These are phyloP conservation scores for Neopelma chrysocephalum DNA, from an alignment of 2,797 vertebrate species.

Conservation along the genomic window DNA sequence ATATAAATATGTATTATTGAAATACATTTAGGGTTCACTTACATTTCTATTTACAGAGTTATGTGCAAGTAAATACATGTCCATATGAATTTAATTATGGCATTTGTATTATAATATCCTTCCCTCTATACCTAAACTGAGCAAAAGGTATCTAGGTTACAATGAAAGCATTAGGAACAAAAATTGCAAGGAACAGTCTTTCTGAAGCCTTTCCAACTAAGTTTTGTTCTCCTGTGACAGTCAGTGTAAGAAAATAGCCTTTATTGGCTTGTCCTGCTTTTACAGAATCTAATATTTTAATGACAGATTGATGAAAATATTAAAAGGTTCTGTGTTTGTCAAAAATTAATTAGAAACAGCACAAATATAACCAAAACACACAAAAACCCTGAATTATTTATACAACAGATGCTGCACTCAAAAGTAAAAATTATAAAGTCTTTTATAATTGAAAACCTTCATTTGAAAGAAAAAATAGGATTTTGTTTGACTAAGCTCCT, in stretches of 20 bases:
- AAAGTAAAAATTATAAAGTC: neutral
- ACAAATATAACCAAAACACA: neutral
- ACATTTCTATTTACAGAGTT: neutral
- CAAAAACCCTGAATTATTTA: neutral
- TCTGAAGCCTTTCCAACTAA: neutral
- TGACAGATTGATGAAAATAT: neutral
- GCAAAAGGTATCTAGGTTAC: neutral
- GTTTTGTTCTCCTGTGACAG: neutral
- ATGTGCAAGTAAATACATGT: neutral
- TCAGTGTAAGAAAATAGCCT: neutral
- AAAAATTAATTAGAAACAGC: neutral
- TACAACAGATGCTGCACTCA: neutral
- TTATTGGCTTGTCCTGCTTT: neutral
- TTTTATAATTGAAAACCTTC: neutral
- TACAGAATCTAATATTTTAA: constrained; percentile 14
- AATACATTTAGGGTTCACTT: neutral
- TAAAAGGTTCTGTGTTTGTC: neutral
- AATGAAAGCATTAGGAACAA: neutral
- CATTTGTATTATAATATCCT: neutral
- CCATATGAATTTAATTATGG: neutral
- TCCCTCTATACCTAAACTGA: neutral
- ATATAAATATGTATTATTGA: neutral
- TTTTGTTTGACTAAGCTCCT: neutral
- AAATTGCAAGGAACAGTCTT: neutral
- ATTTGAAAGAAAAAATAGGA: neutral